Conservation (phyloP, 2,888 invertebrate genomes). For the Coenonympha arcania region DNA sequence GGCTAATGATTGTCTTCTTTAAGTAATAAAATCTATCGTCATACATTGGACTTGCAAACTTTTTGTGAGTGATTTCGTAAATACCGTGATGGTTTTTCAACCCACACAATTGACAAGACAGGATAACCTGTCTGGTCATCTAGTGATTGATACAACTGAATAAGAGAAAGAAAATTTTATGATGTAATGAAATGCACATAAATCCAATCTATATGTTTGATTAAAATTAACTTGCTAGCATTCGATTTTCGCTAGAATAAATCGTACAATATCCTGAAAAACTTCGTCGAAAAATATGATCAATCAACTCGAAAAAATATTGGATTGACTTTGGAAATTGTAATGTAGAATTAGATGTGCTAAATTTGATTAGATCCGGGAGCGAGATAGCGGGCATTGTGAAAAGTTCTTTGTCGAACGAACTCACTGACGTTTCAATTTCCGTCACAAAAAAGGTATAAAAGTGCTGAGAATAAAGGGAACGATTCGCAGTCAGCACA, state of each 20-base stretch:
- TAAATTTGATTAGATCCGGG: conserved; percentile 32
- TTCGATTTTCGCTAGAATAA: not conserved
- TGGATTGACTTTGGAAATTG: conserved; percentile 13
- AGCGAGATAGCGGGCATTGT: conserved; percentile 36
- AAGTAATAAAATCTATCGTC: too few species aligned
- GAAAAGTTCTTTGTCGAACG: conserved; percentile 36
- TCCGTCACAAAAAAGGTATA: conserved; percentile 39
- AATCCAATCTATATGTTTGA: not conserved
- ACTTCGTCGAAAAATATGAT: conserved; percentile 1
- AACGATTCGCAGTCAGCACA: conserved; percentile 19
- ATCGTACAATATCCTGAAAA: not conserved
- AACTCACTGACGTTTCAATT: conserved; percentile 49
- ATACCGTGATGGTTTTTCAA: too few species aligned
- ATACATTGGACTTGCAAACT: too few species aligned
- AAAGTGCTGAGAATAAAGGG: conserved; percentile 29
- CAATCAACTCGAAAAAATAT: conserved; percentile 7
- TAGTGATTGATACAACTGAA: too few species aligned
- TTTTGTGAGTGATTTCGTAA: too few species aligned
- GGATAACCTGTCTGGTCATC: too few species aligned
- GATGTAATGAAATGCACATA: not conserved
- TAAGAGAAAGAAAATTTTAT: too few species aligned
- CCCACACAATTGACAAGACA: too few species aligned
- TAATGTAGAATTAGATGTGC: conserved; percentile 29
- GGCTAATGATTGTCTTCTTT: too few species aligned
- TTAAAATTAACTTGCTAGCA: not conserved